Percentiles rank a stretch among this genome's conserved stretches.
phyloP scores from a whole-genome alignment of 2,888 invertebrate genomes.

The Troilus luridus region DNA sequence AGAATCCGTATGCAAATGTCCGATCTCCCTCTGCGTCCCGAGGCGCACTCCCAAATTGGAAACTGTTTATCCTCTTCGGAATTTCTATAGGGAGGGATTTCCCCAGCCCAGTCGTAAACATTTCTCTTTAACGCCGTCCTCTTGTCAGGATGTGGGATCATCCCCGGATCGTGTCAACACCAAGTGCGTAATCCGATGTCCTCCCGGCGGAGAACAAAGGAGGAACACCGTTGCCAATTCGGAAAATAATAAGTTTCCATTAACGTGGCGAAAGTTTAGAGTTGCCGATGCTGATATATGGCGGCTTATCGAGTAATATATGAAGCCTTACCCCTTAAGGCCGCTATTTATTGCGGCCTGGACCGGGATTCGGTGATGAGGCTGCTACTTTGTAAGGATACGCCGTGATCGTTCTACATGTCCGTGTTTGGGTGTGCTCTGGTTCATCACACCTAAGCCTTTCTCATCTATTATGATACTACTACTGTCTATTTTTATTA shows the following conservation, averaged over 20 bases:
- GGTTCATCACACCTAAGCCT: background rate
- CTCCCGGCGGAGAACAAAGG: background rate
- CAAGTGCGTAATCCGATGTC: background rate
- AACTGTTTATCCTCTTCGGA: constrained; percentile 45
- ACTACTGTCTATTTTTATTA: too few relatives aligned
- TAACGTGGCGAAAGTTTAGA: constrained; percentile 25
- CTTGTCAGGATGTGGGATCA: constrained; percentile 25
- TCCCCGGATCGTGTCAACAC: constrained; percentile 20
- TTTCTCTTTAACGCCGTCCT: constrained; percentile 4
- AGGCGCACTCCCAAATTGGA: constrained; percentile 49
- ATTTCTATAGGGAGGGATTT: constrained; percentile 26
- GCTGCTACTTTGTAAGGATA: background rate
- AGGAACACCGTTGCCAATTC: background rate
- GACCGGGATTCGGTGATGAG: background rate
- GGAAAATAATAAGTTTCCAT: constrained; percentile 6
- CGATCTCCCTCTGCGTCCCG: background rate
- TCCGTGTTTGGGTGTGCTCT: background rate
- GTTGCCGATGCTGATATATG: background rate
- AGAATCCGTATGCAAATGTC: constrained; percentile 36
- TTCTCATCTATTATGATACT: too few relatives aligned
- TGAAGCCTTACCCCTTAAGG: background rate
- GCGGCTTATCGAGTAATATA: background rate
- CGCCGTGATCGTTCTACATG: background rate
- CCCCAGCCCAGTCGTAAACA: constrained; percentile 16
- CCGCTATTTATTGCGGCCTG: background rate